Base-by-base conservation (phyloP, 2,113 vertebrate species). In the Esox niger region DNA sequence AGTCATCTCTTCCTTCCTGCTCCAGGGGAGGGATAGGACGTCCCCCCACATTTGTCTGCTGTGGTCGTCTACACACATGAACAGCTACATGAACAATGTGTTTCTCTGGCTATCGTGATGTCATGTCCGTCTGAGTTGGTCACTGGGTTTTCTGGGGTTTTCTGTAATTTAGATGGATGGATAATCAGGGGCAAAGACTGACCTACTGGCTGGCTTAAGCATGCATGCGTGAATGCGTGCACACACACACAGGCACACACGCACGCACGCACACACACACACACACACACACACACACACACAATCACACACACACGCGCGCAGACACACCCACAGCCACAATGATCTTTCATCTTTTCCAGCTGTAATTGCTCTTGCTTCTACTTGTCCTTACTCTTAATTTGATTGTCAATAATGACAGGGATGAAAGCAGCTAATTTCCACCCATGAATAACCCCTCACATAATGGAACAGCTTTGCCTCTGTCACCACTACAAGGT, bases 1-100 rank as follows among this genome's bases (percentile, higher is more conserved):
- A 81, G 75, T 79, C 83, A 80, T 61, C 77, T 15, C 73, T 31
- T 80, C 62, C 56, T 72, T 35, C n/a, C n/a, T n/a, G n/a, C 56
- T 21, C 17, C n/a, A 11, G 33, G 10, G 3, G 33, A 0, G 7
- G 33, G 33, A 35, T 35, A 35, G 21, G 72, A 78, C 64, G 15
- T 27, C 17, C 15, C 13, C 25, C 26, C 21, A 7, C 64, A 13
- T 35, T 27, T 62, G 58, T 73, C 59, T 56, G 57, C 33, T 13
- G 1, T 33, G 58, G 55, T 62, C 33, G 25, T 17, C 46, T 47
- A 49, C 54, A 68, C 64, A 77, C 69, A 68, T 4, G 23, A 1
- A 2, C 57, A 6, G 10, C 23, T 33, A 26, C 74, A n/a, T 67
- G 59, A 20, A 35, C 56, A 43, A 15, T 31, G 26, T 74, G 8